phyloP scores from a whole-genome alignment of 2,113 vertebrate species.

The Chionis minor region DNA sequence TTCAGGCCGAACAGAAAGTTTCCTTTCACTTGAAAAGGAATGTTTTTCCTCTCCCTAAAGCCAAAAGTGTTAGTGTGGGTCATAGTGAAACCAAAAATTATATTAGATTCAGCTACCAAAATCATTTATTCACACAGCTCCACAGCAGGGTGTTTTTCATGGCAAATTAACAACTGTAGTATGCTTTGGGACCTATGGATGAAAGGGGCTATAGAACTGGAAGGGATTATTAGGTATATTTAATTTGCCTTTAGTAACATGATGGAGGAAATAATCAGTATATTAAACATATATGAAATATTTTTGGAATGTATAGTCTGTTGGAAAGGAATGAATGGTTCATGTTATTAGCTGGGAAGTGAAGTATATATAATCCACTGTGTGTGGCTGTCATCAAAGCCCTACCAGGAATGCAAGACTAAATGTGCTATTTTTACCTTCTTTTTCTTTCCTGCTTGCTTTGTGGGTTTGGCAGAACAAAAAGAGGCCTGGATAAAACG shows the following conservation, averaged over 20 bases:
- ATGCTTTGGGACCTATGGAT: constrained; percentile 24
- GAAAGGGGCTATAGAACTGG: constrained; percentile 16
- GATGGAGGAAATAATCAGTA: constrained; percentile 47
- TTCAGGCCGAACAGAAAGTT: not conserved
- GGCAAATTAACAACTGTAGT: constrained; percentile 20
- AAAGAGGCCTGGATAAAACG: constrained; percentile 21
- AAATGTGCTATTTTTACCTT: constrained; percentile 49
- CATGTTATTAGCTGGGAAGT: constrained; percentile 33
- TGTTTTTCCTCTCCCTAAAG: constrained; percentile 2
- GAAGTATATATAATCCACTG: constrained; percentile 37
- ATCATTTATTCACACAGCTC: not conserved
- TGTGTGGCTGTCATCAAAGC: constrained; percentile 55
- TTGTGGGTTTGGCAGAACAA: constrained; percentile 48
- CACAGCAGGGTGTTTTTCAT: constrained; percentile 26
- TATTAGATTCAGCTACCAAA: constrained; percentile 38
- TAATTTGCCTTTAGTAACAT: constrained; percentile 16
- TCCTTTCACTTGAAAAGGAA: constrained; percentile 26
- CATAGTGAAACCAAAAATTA: not conserved
- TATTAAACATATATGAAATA: constrained; percentile 42
- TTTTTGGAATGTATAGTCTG: constrained; percentile 33
- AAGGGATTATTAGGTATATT: constrained; percentile 20
- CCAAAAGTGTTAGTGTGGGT: not conserved
- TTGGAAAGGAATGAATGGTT: constrained; percentile 53
- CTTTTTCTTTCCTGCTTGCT: constrained; percentile 11
- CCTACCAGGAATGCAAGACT: constrained; percentile 33